Conservation (phyloP, 2,113 vertebrate genomes). For the Polypterus senegalus region DNA sequence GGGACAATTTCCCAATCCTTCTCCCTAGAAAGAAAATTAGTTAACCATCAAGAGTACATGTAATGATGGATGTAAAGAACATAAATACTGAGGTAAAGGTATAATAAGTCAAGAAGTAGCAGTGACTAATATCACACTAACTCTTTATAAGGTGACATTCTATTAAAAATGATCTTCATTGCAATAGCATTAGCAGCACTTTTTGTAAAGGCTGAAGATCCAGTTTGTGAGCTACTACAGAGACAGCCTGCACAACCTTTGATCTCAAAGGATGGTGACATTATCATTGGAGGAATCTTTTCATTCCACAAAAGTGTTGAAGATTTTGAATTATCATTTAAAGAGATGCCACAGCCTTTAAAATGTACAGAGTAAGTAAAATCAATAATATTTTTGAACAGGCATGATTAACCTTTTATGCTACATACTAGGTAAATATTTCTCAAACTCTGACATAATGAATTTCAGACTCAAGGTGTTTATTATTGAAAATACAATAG, state of each 20-base stretch:
- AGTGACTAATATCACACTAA: too few relatives aligned
- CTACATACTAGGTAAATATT: neutral
- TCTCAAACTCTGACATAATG: neutral
- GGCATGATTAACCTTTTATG: neutral
- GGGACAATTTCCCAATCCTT: too few relatives aligned
- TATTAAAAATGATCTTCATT: slow-evolving; percentile 6
- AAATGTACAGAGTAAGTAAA: neutral
- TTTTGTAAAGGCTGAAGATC: neutral
- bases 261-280: neutral
- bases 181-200: neutral
- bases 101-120: too few relatives aligned
- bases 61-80: too few relatives aligned
- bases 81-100: too few relatives aligned
- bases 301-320: neutral
- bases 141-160: too few relatives aligned
- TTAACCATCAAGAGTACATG: too few relatives aligned
- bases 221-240: neutral
- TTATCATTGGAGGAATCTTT: neutral
- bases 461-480: neutral
- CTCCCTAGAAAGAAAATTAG: too few relatives aligned
- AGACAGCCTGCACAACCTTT: neutral
- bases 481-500: neutral
- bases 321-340: neutral
- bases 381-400: neutral
- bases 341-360: neutral